Base-by-base conservation (phyloP, 2,113 vertebrate species). In the Thunnus thynnus region DNA sequence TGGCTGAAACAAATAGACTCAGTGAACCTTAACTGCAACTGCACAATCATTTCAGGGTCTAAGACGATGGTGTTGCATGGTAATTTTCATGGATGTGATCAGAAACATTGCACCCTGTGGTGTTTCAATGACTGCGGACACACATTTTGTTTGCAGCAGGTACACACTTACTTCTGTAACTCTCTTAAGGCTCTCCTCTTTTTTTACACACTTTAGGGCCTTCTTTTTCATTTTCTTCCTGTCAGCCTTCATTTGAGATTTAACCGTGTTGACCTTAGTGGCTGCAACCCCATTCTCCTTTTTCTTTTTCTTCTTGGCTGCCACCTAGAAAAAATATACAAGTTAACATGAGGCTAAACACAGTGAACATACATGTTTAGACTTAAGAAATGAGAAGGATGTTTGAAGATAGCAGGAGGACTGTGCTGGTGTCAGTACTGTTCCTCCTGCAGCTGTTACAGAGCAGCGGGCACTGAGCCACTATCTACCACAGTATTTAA, bases 261-360 rank as follows among this genome's bases (percentile, higher is more conserved):
- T 88, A 14, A 22, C 57, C 56, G 73, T 60, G 41, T 30, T 89
- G 36, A 76, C 10, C 25, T 82, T 93, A 14, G 1, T 60, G 13
- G 25, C 16, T 36, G 32, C 58, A n/a, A 82, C 13, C 4, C 50
- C 90, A 82, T 91, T 88, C 58, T 89, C 82, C 67, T 78, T 91
- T 65, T 70, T 94, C 83, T 86, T 94, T 64, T 90, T 94, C 77
- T 91, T 92, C 66, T 88, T 91, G 1, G 66, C 52, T 52, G 71
- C 47, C 27, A 83, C 72, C 92, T 92, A 14, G 10, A 88, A 62
- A 48, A 78, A 75, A 27, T 5, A 89, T 0, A 72, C 0, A 77
- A 10, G 47, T 56, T 4, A 14, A n/a, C 10, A 36, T 2, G 0
- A 17, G 14, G 1, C 11, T 8, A 13, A 54, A 27, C 3, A 41